A percentile compares a stretch with the other conserved stretches of the same genome.
Evolutionary conservation across 2,113 vertebrate genomes (phyloP).

Genomic region (Ictalurus furcatus): DNA sequence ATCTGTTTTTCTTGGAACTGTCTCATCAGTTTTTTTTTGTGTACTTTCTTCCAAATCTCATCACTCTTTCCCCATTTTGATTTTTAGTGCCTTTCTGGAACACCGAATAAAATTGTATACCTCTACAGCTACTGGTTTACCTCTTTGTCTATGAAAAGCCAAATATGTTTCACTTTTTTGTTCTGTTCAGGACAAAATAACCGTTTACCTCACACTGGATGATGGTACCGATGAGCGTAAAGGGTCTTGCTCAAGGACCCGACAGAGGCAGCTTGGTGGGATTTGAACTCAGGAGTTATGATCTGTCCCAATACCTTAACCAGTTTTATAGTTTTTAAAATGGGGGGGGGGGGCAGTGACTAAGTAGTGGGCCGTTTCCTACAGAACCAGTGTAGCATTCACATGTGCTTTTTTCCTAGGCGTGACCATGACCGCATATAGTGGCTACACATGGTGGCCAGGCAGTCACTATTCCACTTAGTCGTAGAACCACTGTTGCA

Average conservation of each 20-base stretch:
- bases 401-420: too few species aligned
- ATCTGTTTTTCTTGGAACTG: slow-evolving; percentile 37
- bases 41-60: slow-evolving; percentile 29
- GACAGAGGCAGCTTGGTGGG: not conserved
- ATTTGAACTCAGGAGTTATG: not conserved
- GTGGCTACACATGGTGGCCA: too few species aligned
- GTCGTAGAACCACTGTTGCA: too few species aligned
- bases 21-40: slow-evolving; percentile 37
- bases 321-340: not conserved
- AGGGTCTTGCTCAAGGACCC: not conserved
- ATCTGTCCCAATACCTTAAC: not conserved
- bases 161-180: not conserved
- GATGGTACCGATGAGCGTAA: not conserved
- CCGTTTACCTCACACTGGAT: too few species aligned
- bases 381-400: too few species aligned
- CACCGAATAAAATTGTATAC: slow-evolving; percentile 76
- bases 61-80: slow-evolving; percentile 65
- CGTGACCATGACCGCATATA: too few species aligned
- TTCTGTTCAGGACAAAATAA: not conserved
- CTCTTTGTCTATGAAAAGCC: not conserved
- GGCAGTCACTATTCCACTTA: too few species aligned
- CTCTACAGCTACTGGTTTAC: slow-evolving; percentile 42
- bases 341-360: too few species aligned
- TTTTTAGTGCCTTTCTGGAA: slow-evolving; percentile 80
- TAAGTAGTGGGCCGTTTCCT: too few species aligned